Conservation (phyloP, 1,140 invertebrate species). For the Drosophila sp. region DNA sequence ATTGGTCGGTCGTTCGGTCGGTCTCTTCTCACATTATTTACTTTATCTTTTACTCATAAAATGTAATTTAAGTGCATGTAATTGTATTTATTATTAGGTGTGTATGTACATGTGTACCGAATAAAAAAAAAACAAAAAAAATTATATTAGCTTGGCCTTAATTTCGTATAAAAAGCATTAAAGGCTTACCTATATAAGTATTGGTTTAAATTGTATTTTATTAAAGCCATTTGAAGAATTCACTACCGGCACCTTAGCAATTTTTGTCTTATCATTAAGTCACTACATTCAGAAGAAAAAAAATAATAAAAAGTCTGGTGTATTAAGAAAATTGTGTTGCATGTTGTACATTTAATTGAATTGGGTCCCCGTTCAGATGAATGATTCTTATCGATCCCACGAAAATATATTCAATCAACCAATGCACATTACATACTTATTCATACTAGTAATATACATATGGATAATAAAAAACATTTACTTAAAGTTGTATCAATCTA, state of each 20-base stretch:
- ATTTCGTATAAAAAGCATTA: slow-evolving; percentile 31
- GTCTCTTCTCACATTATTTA: slow-evolving; percentile 59
- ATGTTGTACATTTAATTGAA: slow-evolving; percentile 11
- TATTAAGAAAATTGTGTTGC: slow-evolving; percentile 14
- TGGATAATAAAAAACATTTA: not conserved
- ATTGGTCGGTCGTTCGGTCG: slow-evolving; percentile 83
- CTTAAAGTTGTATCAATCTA: no score
- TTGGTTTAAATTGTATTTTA: slow-evolving; percentile 69
- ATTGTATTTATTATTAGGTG: not conserved
- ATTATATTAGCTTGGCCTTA: not conserved
- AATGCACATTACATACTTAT: not conserved
- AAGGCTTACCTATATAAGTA: slow-evolving; percentile 36
- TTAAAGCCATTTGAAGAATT: slow-evolving; percentile 83
- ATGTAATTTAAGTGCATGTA: slow-evolving; percentile 33
- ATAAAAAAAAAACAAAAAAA: slow-evolving; percentile 46
- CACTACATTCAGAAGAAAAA: slow-evolving; percentile 6
- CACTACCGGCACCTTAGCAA: slow-evolving; percentile 70
- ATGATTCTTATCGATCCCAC: not conserved
- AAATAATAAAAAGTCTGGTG: slow-evolving; percentile 16
- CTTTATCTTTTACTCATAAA: slow-evolving; percentile 44
- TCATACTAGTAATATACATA: not conserved
- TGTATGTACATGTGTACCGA: slow-evolving; percentile 12
- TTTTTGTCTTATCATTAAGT: slow-evolving; percentile 13
- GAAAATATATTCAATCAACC: not conserved
- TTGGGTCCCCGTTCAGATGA: not conserved